These are phyloP conservation scores for Axea sp. DNA, from an alignment of 2,888 invertebrate species.

Conservation along the genomic window DNA sequence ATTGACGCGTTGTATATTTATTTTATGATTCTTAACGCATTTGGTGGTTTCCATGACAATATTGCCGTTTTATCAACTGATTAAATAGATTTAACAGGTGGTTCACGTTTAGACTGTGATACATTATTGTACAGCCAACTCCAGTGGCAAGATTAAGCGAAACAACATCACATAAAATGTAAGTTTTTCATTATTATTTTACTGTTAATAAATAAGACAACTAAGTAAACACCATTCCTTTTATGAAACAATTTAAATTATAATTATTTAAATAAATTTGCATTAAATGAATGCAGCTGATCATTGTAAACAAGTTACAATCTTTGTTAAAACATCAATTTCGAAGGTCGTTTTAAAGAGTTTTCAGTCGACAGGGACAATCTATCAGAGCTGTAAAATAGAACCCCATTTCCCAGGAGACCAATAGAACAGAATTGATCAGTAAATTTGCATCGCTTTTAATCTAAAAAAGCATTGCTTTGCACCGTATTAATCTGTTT, in stretches of 20 bases:
- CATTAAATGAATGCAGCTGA: too few species aligned
- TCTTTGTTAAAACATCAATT: too few species aligned
- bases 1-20: too few species aligned
- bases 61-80: constrained; percentile 74
- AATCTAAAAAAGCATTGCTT: constrained; percentile 1
- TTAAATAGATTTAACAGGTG: constrained; percentile 74
- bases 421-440: constrained; percentile 34
- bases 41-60: constrained; percentile 72
- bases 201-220: too few species aligned
- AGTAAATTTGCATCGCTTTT: constrained; percentile 34
- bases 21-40: too few species aligned
- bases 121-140: constrained; percentile 65
- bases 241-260: too few species aligned
- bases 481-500: too few species aligned
- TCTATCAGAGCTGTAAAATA: constrained; percentile 5
- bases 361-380: constrained; percentile 6
- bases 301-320: neutral
- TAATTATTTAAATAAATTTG: too few species aligned
- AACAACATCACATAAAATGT: constrained; percentile 9
- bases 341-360: neutral
- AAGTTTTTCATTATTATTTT: constrained; percentile 5
- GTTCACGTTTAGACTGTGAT: constrained; percentile 72
- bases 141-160: constrained; percentile 14
- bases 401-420: constrained; percentile 11
- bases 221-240: too few species aligned